Evolutionary conservation across 37 sponge, comb jelly and placozoan genomes (phyloP), one percentile per base, ranked within the genome.

Genomic region (Beroe ovata): DNA sequence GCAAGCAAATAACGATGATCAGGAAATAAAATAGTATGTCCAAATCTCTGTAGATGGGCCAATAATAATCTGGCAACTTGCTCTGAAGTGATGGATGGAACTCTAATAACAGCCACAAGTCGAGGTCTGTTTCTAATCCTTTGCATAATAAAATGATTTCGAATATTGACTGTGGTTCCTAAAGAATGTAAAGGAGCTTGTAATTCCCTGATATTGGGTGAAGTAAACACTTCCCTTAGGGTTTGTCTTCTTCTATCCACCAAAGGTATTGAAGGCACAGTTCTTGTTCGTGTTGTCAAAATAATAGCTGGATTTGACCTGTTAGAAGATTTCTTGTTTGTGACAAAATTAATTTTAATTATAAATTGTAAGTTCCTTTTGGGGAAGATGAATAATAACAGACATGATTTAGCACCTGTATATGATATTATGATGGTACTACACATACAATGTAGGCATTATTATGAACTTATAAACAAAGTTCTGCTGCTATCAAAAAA

Each of bases 61-160:
- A 66, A 18, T 18, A 66, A 30, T 1, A 66, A 37, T 66, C 69
- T 66, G 36, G 34, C 34, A 66, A 66, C 25, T 29, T 30, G 25
- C 2, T 25, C 30, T 18, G 30, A 34, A 18, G 11, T 66, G 16
- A 66, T 14, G 1, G 35, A 29, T 8, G 69, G 69, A 34, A 66
- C 30, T 30, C 69, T 26, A 18, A 66, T 66, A 37, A 66, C 69
- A 33, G 69, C 32, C 69, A 66, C 69, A 14, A 66, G 34, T 66
- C 69, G 25, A 3, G 69, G 69, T 66, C 69, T 25, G 16, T 30
- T 37, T 30, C 69, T 66, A 18, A 66, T 26, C 36, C 35, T 26
- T 18, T 30, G 16, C 36, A 26, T 47, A 6, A 47, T 11, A 47
- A 16, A 6, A 47, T 47, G 11, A 47, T 47, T 47, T 47, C 11